phyloP scores from a whole-genome alignment of 2,797 vertebrate species.

The Amblyopsis hoosieri region DNA sequence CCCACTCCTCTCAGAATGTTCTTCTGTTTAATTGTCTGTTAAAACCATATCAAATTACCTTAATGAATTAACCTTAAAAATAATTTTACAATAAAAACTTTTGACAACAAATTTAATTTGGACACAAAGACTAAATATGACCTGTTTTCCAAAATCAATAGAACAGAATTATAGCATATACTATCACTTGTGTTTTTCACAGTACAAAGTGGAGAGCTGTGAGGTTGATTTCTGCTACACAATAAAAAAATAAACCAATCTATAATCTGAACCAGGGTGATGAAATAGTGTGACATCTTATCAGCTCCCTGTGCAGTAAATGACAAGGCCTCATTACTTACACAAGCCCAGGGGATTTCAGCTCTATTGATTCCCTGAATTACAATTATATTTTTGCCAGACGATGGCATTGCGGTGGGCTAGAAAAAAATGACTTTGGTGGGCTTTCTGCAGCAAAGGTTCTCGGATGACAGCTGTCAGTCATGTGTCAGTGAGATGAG shows the following conservation, averaged over 20 bases:
- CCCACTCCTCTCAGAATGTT: neutral
- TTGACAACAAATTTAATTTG: slow-evolving; percentile 24
- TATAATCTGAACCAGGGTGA: slow-evolving; percentile 24
- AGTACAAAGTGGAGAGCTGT: slow-evolving; percentile 14
- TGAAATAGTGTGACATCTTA: slow-evolving; percentile 54
- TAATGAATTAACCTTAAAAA: neutral
- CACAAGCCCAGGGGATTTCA: slow-evolving; percentile 47
- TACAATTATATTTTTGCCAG: slow-evolving; percentile 44
- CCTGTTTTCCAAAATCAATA: slow-evolving; percentile 45
- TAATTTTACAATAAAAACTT: too few relatives aligned
- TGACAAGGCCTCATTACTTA: slow-evolving; percentile 58
- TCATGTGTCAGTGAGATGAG: slow-evolving; percentile 40
- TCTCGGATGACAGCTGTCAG: slow-evolving; percentile 55
- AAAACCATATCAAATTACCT: neutral
- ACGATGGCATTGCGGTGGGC: slow-evolving; percentile 26
- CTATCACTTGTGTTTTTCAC: slow-evolving; percentile 12
- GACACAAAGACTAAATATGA: slow-evolving; percentile 14
- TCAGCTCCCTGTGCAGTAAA: slow-evolving; percentile 44
- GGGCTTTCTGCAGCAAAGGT: slow-evolving; percentile 9
- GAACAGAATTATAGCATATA: slow-evolving; percentile 14
- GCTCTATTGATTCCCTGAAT: slow-evolving; percentile 65
- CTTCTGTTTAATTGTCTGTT: neutral
- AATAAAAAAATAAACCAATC: slow-evolving; percentile 8
- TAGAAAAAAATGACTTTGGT: slow-evolving; percentile 11
- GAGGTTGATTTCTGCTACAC: slow-evolving; percentile 1